Base-by-base conservation (phyloP, 1,140 invertebrate genomes). In the Campoletis sonorensis region DNA sequence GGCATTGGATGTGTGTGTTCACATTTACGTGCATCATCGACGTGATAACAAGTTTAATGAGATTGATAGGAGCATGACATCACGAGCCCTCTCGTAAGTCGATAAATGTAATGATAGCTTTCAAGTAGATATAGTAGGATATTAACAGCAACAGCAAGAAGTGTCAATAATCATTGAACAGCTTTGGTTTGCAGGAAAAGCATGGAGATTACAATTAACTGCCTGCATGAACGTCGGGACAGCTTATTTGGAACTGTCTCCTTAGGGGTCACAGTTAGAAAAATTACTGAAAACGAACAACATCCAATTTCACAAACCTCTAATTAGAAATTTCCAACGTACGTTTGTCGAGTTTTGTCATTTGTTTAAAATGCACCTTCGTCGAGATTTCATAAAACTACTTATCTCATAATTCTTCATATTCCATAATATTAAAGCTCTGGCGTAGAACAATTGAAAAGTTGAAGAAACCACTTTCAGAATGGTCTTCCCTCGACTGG, bases 31-130 rank as follows among this genome's bases (percentile, higher is more conserved):
- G 54, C 54, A 37, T 61, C 30, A 61, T 61, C 51, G 73, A 30
- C 73, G 51, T 54, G 51, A 18, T 77, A 37, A 77, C 54, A 27
- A 37, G 7, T 61, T 77, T 61, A 77, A 51, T 30, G 13, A 30
- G 51, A 37, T 30, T 61, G 37, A 64, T 30, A 54, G 27, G 4
- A 15, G 26, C 23, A 40, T 75, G 30, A 3, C 49, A 30, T 37
- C 49, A 27, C 51, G 7, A 33, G n/a, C 51, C 18, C 51, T 64
- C 23, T 21, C 18, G n/a, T 21, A 18, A n/a, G 30, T 77, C 30
- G 51, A 61, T 77, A 37, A 61, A 61, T 77, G 45, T 77, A 58
- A 40, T 70, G 11, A 70, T 37, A 18, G n/a, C 8, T 26, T 11
- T 7, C 4, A 61, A n/a, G 58, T 61, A n/a, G 21, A 4, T 61